Conservation (phyloP, 2,888 invertebrate species). For the Lepidocyrtinus sp. region DNA sequence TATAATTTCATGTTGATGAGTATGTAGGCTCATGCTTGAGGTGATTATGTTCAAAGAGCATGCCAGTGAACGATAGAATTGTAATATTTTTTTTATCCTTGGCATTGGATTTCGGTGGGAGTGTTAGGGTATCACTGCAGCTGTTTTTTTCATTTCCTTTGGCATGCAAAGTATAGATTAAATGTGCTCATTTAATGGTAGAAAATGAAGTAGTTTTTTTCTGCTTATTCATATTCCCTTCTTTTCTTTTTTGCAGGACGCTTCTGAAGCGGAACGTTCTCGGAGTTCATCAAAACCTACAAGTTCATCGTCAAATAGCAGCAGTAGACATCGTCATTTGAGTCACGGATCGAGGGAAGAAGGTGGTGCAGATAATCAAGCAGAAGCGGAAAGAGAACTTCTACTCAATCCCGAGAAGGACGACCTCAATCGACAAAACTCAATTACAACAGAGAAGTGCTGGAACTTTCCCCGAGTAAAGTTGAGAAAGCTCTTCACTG, state of each 20-base stretch:
- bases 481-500: slow-evolving; percentile 67
- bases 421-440: slow-evolving; percentile 57
- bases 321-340: slow-evolving; percentile 19
- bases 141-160: background rate
- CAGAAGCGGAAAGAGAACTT: slow-evolving; percentile 16
- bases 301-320: slow-evolving; percentile 25
- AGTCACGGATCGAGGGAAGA: slow-evolving; percentile 28
- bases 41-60: background rate
- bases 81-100: background rate
- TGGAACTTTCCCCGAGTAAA: slow-evolving; percentile 70
- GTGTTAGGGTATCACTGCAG: background rate
- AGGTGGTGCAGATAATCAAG: slow-evolving; percentile 28
- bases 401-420: slow-evolving; percentile 20
- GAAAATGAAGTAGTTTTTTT: background rate
- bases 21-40: background rate
- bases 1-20: background rate
- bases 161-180: slow-evolving; percentile 34
- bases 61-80: background rate
- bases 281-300: slow-evolving; percentile 41
- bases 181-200: slow-evolving; percentile 14
- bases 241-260: slow-evolving; percentile 50
- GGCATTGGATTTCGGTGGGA: slow-evolving; percentile 10
- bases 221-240: background rate
- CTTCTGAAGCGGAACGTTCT: slow-evolving; percentile 54
- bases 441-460: slow-evolving; percentile 56